Conservation (phyloP, 2,888 invertebrate genomes). For the Andrena camellia region DNA sequence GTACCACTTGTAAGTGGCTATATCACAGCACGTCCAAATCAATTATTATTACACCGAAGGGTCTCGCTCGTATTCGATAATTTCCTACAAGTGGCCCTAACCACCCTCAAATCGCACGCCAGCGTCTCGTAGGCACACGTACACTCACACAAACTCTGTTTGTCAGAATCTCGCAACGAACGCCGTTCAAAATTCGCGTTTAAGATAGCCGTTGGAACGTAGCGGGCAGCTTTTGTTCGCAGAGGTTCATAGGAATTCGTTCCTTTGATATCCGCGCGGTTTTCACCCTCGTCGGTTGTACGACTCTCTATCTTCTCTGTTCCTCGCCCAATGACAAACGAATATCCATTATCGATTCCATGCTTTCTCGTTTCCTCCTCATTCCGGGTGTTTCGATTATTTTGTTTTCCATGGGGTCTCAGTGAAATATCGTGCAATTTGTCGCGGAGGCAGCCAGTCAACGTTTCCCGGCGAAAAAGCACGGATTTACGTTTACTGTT, state of each 20-base stretch:
- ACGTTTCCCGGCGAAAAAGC: background rate
- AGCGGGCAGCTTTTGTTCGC: background rate
- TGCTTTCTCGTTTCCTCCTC: background rate
- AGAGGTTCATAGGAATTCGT: background rate
- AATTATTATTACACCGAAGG: no score
- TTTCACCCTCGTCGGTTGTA: background rate
- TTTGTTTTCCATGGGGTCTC: constrained; percentile 18
- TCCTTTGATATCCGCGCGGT: background rate
- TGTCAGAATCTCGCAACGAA: no score
- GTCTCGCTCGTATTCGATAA: no score
- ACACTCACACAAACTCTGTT: no score
- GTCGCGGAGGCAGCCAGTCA: background rate
- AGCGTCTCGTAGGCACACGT: no score
- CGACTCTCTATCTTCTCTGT: constrained; percentile 3
- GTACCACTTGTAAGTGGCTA: no score
- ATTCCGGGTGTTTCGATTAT: background rate
- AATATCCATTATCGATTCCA: constrained; percentile 9
- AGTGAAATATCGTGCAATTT: constrained; percentile 23
- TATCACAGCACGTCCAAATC: no score
- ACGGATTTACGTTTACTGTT: background rate
- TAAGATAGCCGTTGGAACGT: background rate
- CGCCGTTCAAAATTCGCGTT: background rate
- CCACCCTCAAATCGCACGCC: background rate
- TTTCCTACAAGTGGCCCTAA: no score
- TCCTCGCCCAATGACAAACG: background rate